Conservation (phyloP, 2,113 vertebrate species). For the Peromyscus maniculatus region DNA sequence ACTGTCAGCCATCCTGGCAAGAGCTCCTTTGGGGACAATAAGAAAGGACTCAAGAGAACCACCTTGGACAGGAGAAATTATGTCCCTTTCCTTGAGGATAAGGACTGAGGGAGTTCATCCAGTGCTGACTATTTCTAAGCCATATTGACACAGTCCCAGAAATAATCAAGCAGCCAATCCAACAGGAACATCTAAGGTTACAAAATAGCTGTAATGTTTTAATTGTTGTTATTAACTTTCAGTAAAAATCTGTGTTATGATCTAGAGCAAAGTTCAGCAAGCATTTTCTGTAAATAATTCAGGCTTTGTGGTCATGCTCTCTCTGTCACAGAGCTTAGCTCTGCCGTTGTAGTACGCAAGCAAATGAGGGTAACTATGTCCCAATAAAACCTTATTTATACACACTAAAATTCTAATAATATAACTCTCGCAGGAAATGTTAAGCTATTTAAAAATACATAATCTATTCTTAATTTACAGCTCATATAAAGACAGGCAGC, state of each 20-base stretch:
- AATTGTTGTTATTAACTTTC: not conserved
- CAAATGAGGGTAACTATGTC: not conserved
- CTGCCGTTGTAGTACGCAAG: not conserved
- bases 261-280: not conserved
- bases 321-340: not conserved
- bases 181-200: not conserved
- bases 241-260: not conserved
- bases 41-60: not conserved
- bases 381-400: conserved; percentile 16
- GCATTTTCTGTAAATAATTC: conserved; percentile 27
- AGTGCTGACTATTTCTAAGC: not conserved
- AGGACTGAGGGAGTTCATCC: not conserved
- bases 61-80: not conserved
- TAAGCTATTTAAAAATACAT: conserved; percentile 29
- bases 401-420: conserved; percentile 14
- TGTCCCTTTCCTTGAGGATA: not conserved
- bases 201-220: not conserved
- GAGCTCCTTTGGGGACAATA: not conserved
- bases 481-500: not conserved
- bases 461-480: not conserved
- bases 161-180: not conserved
- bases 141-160: not conserved
- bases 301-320: not conserved
- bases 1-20: not conserved
- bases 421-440: not conserved